A percentile compares a stretch with the other conserved stretches of the same genome.
Conservation (phyloP, 2,797 vertebrate species). For the Crypturellus tataupa region DNA sequence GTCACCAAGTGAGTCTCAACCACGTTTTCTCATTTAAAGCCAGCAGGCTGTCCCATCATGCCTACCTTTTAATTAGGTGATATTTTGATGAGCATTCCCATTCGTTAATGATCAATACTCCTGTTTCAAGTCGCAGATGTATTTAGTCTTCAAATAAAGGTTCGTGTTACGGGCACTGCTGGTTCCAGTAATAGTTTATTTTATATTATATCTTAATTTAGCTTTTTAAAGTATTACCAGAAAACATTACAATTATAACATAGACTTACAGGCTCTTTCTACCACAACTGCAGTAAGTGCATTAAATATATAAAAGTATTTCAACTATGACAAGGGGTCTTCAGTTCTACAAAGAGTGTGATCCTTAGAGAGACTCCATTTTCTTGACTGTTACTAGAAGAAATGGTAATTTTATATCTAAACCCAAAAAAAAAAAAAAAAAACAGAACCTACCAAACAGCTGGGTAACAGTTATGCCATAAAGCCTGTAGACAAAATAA, state of each 20-base stretch:
- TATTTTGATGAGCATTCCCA: slow-evolving; percentile 55
- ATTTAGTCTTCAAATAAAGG: neutral
- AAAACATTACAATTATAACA: neutral
- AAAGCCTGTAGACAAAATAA: neutral
- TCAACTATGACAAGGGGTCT: neutral
- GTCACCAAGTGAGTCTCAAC: slow-evolving; percentile 17
- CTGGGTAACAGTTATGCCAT: neutral
- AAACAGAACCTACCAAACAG: neutral
- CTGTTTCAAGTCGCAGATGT: neutral
- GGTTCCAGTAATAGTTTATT: neutral
- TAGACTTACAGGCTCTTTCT: neutral
- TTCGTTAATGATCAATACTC: slow-evolving; percentile 62
- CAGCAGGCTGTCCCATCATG: slow-evolving; percentile 48
- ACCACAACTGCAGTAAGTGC: neutral
- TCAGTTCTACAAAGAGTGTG: neutral
- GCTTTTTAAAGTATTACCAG: neutral
- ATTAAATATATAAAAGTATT: neutral
- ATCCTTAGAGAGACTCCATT: neutral
- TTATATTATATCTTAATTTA: neutral
- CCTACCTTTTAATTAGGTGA: slow-evolving; percentile 66
- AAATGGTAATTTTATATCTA: neutral
- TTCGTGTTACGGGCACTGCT: neutral
- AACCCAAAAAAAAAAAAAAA: neutral
- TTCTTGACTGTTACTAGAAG: neutral
- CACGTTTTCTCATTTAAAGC: slow-evolving; percentile 44